A percentile compares a stretch with the other conserved stretches of the same genome.
Evolutionary conservation across 2,113 vertebrate genomes (phyloP).

Genomic region (Onychostruthus taczanowskii): DNA sequence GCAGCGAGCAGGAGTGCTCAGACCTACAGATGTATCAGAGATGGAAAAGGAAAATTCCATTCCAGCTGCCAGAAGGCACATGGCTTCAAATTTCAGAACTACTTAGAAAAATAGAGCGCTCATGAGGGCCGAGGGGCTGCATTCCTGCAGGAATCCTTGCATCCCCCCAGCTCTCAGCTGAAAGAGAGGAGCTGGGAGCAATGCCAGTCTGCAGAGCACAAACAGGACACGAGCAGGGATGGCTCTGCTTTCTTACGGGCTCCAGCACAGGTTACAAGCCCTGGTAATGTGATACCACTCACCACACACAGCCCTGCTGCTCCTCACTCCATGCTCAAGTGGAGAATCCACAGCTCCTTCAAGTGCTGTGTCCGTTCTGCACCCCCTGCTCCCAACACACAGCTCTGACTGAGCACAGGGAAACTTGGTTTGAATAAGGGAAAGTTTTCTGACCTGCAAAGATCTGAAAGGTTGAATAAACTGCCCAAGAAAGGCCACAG

Average conservation of each 20-base stretch:
- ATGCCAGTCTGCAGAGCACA: not conserved
- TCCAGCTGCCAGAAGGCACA: not conserved
- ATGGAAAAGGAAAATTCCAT: not conserved
- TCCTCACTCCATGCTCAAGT: not conserved
- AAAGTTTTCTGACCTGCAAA: not conserved
- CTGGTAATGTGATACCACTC: not conserved
- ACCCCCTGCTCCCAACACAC: not conserved
- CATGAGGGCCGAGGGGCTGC: not conserved
- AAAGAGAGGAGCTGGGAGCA: not conserved
- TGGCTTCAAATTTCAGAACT: slow-evolving; percentile 5
- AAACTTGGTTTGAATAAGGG: not conserved
- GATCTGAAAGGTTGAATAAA: not conserved
- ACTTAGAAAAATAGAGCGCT: not conserved
- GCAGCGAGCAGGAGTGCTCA: not conserved
- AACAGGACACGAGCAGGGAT: not conserved
- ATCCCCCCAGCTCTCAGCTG: not conserved
- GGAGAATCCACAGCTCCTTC: not conserved
- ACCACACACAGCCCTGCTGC: not conserved
- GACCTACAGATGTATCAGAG: not conserved
- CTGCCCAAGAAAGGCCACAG: not conserved
- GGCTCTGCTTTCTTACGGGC: not conserved
- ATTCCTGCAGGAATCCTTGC: not conserved
- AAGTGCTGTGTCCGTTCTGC: fast-evolving
- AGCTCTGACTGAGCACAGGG: fast-evolving
- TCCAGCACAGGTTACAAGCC: not conserved